A percentile compares a stretch with the other conserved stretches of the same genome.
These are phyloP conservation scores for Sorex maritimensis DNA, from an alignment of 2,797 vertebrate genomes.

Conservation along the genomic window DNA sequence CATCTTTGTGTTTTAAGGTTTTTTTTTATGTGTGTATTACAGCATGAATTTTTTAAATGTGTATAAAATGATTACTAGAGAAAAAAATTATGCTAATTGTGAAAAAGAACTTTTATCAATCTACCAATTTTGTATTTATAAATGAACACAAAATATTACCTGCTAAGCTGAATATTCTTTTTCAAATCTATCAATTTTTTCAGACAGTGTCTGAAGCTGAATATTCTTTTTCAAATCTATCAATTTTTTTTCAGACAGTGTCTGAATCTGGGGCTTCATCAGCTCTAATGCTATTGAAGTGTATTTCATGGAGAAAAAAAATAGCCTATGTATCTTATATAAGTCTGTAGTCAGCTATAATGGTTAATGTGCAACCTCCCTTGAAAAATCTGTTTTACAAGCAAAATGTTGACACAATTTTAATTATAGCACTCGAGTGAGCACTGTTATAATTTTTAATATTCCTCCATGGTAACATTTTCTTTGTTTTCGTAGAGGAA, in stretches of 20 bases:
- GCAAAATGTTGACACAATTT: constrained; percentile 84
- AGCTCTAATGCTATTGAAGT: constrained; percentile 77
- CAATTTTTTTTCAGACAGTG: constrained; percentile 43
- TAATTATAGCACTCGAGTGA: constrained; percentile 84
- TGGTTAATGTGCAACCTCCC: constrained; percentile 78
- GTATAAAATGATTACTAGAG: background rate
- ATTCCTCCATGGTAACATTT: constrained; percentile 75
- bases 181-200: constrained; percentile 47
- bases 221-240: constrained; percentile 50
- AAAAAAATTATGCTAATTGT: constrained; percentile 58
- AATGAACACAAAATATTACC: constrained; percentile 69
- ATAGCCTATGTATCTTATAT: constrained; percentile 32
- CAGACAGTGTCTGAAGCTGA: constrained; percentile 49
- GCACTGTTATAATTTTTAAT: constrained; percentile 80
- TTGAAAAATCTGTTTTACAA: constrained; percentile 84
- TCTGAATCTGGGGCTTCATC: constrained; percentile 61
- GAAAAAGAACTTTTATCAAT: constrained; percentile 63
- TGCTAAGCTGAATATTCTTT: constrained; percentile 72
- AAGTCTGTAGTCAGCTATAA: constrained; percentile 80
- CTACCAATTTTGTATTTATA: constrained; percentile 64
- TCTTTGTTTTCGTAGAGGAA: constrained; percentile 72
- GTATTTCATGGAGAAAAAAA: constrained; percentile 75
- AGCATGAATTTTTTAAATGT: background rate
- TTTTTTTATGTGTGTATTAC: constrained; percentile 51
- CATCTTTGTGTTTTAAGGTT: background rate